Conservation (phyloP, 2,797 vertebrate genomes). For the Brachyrhaphis roseni region DNA sequence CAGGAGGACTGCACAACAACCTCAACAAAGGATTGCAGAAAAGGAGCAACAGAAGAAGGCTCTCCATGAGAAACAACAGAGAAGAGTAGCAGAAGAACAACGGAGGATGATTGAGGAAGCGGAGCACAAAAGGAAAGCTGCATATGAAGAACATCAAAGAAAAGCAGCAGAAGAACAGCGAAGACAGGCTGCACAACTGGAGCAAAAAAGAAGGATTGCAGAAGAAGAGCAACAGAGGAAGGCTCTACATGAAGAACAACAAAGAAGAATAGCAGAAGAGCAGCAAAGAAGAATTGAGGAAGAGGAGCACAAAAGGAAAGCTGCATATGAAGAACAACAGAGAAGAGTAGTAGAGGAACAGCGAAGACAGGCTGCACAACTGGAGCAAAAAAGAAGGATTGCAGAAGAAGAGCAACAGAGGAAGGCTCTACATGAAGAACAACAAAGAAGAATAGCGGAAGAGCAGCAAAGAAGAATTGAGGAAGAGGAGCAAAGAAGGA, state of each 20-base stretch:
- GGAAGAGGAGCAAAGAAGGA: slow-evolving; percentile 36
- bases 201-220: background rate
- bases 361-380: background rate
- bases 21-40: background rate
- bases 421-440: slow-evolving; percentile 54
- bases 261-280: slow-evolving; percentile 16
- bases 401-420: slow-evolving; percentile 54
- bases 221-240: slow-evolving; percentile 27
- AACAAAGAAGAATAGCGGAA: slow-evolving; percentile 47
- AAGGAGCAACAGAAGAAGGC: background rate
- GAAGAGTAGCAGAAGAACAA: slow-evolving; percentile 6
- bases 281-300: slow-evolving; percentile 33
- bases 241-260: slow-evolving; percentile 35
- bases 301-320: slow-evolving; percentile 26
- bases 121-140: background rate
- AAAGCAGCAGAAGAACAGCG: background rate
- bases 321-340: background rate
- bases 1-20: background rate
- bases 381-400: background rate
- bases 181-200: background rate
- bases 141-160: background rate
- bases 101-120: background rate
- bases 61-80: background rate
- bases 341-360: background rate
- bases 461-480: background rate